Base-by-base conservation (phyloP, 2,113 vertebrate genomes). In the Cyanistes caeruleus region DNA sequence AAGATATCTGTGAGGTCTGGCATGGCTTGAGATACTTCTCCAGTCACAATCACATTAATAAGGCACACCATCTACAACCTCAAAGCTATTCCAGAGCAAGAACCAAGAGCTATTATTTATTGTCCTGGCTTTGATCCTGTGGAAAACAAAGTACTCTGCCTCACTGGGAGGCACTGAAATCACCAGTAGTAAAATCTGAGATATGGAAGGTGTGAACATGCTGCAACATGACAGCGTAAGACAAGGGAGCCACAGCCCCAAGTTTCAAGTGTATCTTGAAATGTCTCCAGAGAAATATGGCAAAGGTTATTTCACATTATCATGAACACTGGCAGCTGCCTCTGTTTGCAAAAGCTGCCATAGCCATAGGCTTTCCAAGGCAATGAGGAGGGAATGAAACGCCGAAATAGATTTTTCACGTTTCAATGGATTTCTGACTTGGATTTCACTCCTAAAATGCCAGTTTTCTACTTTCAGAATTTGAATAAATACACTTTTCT, bases 161-260 rank as follows among this genome's bases (percentile, higher is more conserved):
- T 51, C 49, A 33, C 23, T 48, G 60, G 13, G 8, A 46, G 30
- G 60, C 10, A 28, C 14, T n/a, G 48, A 53, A 51, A 59, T 46
- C 31, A 75, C 7, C 44, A 79, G 13, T 30, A 79, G 59, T 49
- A 84, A 91, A 93, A 83, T 43, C 33, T 59, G 35, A 93, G 28
- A 46, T 79, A 37, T 2, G 6, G 37, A 89, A 80, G 11, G 55
- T 0, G 1, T 33, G 17, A 94, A 76, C 24, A 10, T 20, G 51
- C 37, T 78, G 35, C 1, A 5, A 43, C 0, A 1, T 10, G 35
- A 81, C 23, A 74, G 15, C 1, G 0, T 12, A 41, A 48, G 30
- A 59, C 39, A 83, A 65, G 17, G 14, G 2, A 94, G 23, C 30
- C 81, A 51, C 1, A 7, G 49, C 2, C 27, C 7, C 37, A 84